phyloP scores from a whole-genome alignment of 2,888 invertebrate species.

The Heteropelma amictum region DNA sequence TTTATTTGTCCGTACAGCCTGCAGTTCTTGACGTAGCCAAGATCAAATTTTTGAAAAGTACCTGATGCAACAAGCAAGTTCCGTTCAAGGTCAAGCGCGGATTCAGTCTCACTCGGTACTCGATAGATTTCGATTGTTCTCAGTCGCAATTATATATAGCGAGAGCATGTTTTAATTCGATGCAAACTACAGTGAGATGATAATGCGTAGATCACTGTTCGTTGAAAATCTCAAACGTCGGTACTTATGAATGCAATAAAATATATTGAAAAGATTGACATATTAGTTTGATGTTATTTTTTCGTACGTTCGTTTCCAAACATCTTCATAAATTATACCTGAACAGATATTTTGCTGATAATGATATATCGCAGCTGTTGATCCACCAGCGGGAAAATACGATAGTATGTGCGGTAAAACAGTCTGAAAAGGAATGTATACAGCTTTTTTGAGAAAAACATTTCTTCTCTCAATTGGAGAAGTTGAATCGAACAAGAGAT shows the following conservation, averaged over 20 bases:
- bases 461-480: too few species aligned
- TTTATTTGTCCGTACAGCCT: slow-evolving; percentile 51
- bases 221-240: too few species aligned
- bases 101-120: background rate
- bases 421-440: slow-evolving; percentile 30
- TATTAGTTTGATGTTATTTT: background rate
- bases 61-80: slow-evolving; percentile 39
- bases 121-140: background rate
- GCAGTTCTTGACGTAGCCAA: slow-evolving; percentile 54
- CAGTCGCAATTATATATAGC: too few species aligned
- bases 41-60: slow-evolving; percentile 56
- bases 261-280: background rate
- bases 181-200: too few species aligned
- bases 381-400: slow-evolving; percentile 52
- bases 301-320: too few species aligned
- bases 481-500: too few species aligned
- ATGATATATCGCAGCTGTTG: slow-evolving; percentile 34
- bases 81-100: background rate
- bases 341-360: slow-evolving; percentile 39
- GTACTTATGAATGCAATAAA: too few species aligned
- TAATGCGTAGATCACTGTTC: too few species aligned
- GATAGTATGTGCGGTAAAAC: slow-evolving; percentile 33
- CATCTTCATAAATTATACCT: too few species aligned
- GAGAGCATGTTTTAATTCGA: too few species aligned
- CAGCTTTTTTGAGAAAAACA: background rate